Percentiles rank a stretch among this genome's conserved stretches.
phyloP scores from a whole-genome alignment of 53 echinoderm and acorn worm species.

The Apostichopus leukothele region DNA sequence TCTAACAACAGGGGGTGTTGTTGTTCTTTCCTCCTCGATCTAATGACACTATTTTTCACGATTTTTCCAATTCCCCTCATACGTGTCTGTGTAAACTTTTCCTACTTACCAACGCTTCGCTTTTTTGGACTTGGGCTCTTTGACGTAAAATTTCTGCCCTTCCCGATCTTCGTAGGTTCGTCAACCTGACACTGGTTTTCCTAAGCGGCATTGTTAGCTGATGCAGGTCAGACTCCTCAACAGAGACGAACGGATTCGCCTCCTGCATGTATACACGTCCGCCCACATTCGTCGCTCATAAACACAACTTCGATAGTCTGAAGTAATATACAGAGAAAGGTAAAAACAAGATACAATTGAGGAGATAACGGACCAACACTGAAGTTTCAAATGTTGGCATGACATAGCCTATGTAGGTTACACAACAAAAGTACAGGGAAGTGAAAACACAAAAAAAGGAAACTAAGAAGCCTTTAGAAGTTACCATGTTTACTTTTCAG shows the following conservation, averaged over 20 bases:
- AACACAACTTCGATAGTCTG: background rate
- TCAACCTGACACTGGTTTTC: background rate
- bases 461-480: background rate
- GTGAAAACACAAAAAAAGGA: background rate
- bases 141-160: background rate
- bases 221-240: too few species aligned
- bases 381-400: background rate
- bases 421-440: background rate
- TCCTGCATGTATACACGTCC: background rate
- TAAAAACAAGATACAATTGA: background rate
- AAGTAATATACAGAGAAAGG: background rate
- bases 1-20: too few species aligned
- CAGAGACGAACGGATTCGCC: too few species aligned
- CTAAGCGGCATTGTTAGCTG: background rate
- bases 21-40: too few species aligned
- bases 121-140: background rate
- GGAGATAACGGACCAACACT: background rate
- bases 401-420: background rate
- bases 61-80: too few species aligned
- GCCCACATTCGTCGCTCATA: background rate
- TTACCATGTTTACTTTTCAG: background rate
- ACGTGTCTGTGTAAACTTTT: too few species aligned
- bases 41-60: too few species aligned
- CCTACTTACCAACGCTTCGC: slow-evolving; percentile 1
- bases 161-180: background rate